Conservation (phyloP, 2,113 vertebrate species). For the Conger conger region DNA sequence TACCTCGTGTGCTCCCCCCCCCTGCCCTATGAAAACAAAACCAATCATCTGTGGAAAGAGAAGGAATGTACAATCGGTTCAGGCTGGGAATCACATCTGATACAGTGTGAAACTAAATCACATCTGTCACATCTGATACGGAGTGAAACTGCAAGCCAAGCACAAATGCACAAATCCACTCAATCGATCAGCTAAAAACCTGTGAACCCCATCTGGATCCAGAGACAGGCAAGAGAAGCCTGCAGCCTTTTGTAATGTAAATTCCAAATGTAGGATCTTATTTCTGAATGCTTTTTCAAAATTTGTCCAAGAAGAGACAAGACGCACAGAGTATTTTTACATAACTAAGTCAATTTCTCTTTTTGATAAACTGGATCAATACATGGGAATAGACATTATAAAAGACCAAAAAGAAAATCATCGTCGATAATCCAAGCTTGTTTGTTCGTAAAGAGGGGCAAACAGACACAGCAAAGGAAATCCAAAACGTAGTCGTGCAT, state of each 20-base stretch:
- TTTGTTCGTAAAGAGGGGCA: no score
- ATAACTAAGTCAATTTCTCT: background rate
- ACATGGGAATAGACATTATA: no score
- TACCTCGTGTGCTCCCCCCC: background rate
- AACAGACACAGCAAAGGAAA: no score
- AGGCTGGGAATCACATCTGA: background rate
- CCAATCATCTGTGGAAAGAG: conserved; percentile 3
- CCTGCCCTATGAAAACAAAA: background rate
- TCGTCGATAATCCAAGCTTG: no score
- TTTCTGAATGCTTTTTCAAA: background rate
- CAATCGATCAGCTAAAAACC: background rate
- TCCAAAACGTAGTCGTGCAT: no score
- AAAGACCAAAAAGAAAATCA: conserved; percentile 6
- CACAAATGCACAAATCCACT: background rate
- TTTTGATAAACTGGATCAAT: conserved; percentile 1
- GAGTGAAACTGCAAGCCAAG: no score
- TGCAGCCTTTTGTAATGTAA: background rate
- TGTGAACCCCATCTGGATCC: no score
- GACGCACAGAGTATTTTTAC: background rate
- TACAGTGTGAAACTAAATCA: no score
- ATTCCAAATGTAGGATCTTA: background rate
- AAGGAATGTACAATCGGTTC: background rate
- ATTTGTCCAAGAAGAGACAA: background rate
- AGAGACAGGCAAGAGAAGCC: background rate
- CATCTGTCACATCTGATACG: no score